Conservation (phyloP, 2,888 invertebrate genomes). For the Apodemia zela region DNA sequence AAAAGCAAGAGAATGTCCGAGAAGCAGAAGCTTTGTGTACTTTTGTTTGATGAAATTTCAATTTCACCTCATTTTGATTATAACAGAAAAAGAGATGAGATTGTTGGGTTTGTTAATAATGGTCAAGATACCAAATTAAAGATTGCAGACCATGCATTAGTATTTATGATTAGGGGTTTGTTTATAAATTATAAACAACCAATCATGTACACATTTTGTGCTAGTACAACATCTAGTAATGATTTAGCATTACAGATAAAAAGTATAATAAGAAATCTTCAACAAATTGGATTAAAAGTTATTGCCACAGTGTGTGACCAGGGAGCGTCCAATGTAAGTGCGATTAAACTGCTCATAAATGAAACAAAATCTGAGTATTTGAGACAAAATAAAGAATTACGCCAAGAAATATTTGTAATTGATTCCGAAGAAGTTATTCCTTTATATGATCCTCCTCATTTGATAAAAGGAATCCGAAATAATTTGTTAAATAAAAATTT, state of each 20-base stretch:
- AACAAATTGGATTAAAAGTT: slow-evolving; percentile 24
- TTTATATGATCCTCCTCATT: too few species aligned
- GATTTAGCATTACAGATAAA: slow-evolving; percentile 16
- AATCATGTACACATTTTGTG: slow-evolving; percentile 25
- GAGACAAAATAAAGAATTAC: too few species aligned
- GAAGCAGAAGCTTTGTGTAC: slow-evolving; percentile 19
- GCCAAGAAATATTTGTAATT: too few species aligned
- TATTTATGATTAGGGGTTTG: slow-evolving; percentile 28
- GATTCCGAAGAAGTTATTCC: too few species aligned
- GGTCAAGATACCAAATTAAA: slow-evolving; percentile 10
- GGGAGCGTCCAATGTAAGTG: background rate
- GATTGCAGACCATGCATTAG: slow-evolving; percentile 27
- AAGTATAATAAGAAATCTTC: slow-evolving; percentile 23
- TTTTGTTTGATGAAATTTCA: slow-evolving; percentile 21
- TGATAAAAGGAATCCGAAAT: too few species aligned
- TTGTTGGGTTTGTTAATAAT: slow-evolving; percentile 24
- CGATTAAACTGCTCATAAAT: too few species aligned
- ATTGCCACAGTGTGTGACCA: slow-evolving; percentile 30
- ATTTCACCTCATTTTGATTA: slow-evolving; percentile 25
- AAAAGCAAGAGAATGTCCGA: slow-evolving; percentile 20
- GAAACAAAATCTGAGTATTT: too few species aligned
- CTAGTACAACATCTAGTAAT: slow-evolving; percentile 18
- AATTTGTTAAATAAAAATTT: too few species aligned
- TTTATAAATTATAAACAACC: slow-evolving; percentile 26
- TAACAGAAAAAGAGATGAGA: slow-evolving; percentile 23